These are phyloP conservation scores for Furnarius figulus DNA, from an alignment of 2,113 vertebrate species.

Conservation along the genomic window DNA sequence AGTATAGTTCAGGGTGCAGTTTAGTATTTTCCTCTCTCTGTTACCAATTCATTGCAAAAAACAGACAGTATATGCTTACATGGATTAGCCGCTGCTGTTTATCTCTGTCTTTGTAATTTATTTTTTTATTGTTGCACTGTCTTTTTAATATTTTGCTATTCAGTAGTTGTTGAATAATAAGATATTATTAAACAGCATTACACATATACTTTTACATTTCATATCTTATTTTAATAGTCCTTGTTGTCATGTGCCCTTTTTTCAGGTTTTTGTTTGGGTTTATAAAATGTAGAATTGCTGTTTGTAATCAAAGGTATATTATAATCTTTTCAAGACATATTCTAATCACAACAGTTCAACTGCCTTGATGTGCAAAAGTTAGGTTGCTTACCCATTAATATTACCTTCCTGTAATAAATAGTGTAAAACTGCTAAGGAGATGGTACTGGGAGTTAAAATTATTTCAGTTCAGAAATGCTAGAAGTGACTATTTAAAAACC, in stretches of 20 bases:
- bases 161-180: neutral
- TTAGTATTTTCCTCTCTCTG: neutral
- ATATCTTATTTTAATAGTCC: neutral
- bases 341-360: neutral
- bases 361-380: neutral
- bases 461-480: neutral
- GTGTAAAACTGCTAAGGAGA: neutral
- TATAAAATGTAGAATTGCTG: neutral
- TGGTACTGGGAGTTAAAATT: neutral
- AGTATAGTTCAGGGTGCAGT: neutral
- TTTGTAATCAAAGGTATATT: neutral
- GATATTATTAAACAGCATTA: no score
- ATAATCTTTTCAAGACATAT: neutral
- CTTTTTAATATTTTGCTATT: neutral
- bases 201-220: no score
- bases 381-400: neutral
- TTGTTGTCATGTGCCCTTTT: neutral
- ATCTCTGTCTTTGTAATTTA: accelerated
- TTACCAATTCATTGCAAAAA: neutral
- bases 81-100: neutral
- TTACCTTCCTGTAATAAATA: neutral
- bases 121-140: neutral
- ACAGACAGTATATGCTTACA: neutral
- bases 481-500: neutral
- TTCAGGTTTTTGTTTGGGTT: neutral